A percentile compares a stretch with the other conserved stretches of the same genome.
phyloP scores from a whole-genome alignment of 2,797 vertebrate species.

The Nannoperca obscura region DNA sequence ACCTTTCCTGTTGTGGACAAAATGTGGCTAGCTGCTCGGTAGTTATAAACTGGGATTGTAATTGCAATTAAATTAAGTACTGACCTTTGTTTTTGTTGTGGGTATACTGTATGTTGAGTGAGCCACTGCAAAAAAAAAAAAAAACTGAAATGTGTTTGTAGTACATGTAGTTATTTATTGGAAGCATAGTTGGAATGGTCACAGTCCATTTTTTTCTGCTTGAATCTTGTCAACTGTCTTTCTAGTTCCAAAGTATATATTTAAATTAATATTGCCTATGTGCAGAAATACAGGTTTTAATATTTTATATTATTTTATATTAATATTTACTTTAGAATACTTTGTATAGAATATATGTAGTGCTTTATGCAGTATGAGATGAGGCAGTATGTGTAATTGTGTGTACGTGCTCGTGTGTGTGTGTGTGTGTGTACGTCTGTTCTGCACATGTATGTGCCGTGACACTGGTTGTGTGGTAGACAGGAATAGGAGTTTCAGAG shows the following conservation, averaged over 20 bases:
- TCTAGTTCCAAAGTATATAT: neutral
- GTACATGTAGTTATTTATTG: neutral
- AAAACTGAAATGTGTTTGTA: neutral
- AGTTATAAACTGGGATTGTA: neutral
- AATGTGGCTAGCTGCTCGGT: neutral
- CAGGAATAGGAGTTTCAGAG: slow-evolving; percentile 58
- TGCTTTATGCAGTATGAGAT: neutral
- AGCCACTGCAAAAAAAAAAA: neutral
- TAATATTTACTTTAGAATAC: neutral
- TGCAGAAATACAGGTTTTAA: neutral
- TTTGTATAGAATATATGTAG: neutral
- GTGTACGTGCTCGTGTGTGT: neutral
- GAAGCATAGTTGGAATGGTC: neutral
- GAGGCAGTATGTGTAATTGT: slow-evolving; percentile 1
- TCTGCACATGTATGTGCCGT: slow-evolving; percentile 16
- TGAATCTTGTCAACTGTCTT: neutral
- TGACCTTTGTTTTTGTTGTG: neutral
- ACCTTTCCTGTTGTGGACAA: neutral
- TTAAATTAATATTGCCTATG: neutral
- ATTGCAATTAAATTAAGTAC: neutral
- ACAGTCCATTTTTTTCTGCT: neutral
- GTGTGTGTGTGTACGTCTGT: slow-evolving; percentile 15
- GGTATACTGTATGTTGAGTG: neutral
- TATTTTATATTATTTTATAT: too few species aligned
- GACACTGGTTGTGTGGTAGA: slow-evolving; percentile 21